Conservation (phyloP, 2,113 vertebrate genomes). For the Boulengeromyrus knoepffleri region DNA sequence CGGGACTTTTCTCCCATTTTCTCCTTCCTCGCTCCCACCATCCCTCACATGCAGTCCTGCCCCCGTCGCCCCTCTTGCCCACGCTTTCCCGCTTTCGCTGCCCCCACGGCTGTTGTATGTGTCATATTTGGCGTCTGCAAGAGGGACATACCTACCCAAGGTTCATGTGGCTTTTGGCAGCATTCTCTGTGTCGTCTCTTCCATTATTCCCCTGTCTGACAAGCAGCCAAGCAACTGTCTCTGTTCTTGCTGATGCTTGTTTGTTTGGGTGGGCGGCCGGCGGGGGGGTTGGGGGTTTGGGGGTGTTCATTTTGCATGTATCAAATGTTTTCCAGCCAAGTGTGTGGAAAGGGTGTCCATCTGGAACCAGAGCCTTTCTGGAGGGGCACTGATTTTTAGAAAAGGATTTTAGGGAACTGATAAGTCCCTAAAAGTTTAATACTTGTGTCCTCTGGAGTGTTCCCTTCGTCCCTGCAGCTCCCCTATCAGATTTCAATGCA, state of each 20-base stretch:
- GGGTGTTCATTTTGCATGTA: neutral
- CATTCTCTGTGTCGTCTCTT: neutral
- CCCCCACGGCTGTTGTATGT: neutral
- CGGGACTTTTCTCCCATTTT: neutral
- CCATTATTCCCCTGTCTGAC: neutral
- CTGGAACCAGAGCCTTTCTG: neutral
- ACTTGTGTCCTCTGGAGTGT: neutral
- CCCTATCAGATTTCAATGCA: neutral
- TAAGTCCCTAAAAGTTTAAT: neutral
- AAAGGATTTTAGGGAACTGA: neutral
- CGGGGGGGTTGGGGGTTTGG: too few species aligned
- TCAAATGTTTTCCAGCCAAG: neutral
- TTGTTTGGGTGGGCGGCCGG: neutral
- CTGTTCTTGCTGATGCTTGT: neutral
- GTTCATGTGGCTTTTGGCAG: neutral
- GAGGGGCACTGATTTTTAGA: neutral
- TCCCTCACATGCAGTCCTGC: neutral
- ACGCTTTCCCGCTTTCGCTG: neutral
- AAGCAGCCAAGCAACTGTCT: neutral
- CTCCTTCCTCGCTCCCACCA: neutral
- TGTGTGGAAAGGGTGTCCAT: neutral
- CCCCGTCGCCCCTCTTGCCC: neutral
- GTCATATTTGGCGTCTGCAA: neutral
- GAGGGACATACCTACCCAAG: neutral
- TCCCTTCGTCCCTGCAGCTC: neutral